Evolutionary conservation across 2,888 invertebrate genomes (phyloP).

Genomic region (Hypolimnas misippus): DNA sequence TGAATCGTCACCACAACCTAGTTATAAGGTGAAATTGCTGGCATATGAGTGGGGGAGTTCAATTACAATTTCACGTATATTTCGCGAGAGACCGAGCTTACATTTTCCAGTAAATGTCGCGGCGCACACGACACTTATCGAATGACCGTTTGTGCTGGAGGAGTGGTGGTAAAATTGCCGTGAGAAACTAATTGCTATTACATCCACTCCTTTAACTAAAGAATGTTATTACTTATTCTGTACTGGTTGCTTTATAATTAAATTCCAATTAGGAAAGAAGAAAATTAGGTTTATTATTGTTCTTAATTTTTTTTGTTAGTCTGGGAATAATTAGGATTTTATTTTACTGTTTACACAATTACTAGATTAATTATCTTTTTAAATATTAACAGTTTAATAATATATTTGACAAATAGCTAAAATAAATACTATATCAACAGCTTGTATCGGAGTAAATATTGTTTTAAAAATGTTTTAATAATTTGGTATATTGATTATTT

Average conservation of each 20-base stretch:
- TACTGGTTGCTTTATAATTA: neutral
- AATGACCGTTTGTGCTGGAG: neutral
- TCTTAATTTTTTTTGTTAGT: too few species aligned
- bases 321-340: too few species aligned
- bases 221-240: neutral
- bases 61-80: neutral
- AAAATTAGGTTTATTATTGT: too few species aligned
- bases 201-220: neutral
- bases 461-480: too few species aligned
- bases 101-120: neutral
- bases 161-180: neutral
- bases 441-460: too few species aligned
- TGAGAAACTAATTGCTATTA: neutral
- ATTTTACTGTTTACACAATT: too few species aligned
- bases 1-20: neutral
- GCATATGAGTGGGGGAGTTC: neutral
- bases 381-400: too few species aligned
- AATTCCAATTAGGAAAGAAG: too few species aligned
- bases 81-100: neutral
- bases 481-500: too few species aligned
- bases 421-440: too few species aligned
- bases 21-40: neutral
- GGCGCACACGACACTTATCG: neutral
- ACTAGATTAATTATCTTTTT: too few species aligned
- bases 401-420: too few species aligned